Evolutionary conservation across 2,888 invertebrate species (phyloP).

Genomic region (Heliconius aoede): DNA sequence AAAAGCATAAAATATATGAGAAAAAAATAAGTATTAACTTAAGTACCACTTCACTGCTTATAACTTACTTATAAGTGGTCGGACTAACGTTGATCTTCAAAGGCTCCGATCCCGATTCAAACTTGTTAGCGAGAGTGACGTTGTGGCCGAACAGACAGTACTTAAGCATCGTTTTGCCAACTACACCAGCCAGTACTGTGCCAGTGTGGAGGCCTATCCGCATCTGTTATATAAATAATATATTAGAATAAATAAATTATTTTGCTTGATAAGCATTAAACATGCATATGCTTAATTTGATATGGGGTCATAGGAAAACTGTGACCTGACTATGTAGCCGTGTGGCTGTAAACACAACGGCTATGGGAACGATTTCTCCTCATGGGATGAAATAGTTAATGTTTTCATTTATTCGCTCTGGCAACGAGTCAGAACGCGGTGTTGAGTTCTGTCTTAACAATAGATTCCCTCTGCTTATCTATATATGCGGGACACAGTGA

Average conservation of each 20-base stretch:
- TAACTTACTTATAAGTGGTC: constrained; percentile 93
- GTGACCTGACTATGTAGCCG: too few species aligned
- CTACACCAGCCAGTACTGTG: constrained; percentile 96
- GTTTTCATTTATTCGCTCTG: too few species aligned
- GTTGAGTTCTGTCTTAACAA: too few species aligned
- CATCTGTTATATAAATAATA: constrained; percentile 87
- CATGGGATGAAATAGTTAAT: too few species aligned
- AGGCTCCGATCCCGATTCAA: constrained; percentile 96
- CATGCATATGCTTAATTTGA: too few species aligned
- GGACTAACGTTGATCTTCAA: constrained; percentile 96
- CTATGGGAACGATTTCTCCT: too few species aligned
- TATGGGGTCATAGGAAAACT: background rate
- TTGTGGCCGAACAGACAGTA: constrained; percentile 98
- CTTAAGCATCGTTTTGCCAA: constrained; percentile 96
- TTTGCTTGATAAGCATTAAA: background rate
- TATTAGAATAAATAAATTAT: background rate
- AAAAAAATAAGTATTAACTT: background rate
- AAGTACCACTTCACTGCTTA: background rate
- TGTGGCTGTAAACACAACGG: too few species aligned
- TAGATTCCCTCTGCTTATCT: too few species aligned
- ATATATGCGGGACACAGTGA: too few species aligned
- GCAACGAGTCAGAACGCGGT: too few species aligned
- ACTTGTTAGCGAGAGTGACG: constrained; percentile 97
- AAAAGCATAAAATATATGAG: background rate
- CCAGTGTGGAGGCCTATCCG: constrained; percentile 97